These are phyloP conservation scores for Halcyon malimbica DNA, from an alignment of 2,113 vertebrate species.

Conservation along the genomic window DNA sequence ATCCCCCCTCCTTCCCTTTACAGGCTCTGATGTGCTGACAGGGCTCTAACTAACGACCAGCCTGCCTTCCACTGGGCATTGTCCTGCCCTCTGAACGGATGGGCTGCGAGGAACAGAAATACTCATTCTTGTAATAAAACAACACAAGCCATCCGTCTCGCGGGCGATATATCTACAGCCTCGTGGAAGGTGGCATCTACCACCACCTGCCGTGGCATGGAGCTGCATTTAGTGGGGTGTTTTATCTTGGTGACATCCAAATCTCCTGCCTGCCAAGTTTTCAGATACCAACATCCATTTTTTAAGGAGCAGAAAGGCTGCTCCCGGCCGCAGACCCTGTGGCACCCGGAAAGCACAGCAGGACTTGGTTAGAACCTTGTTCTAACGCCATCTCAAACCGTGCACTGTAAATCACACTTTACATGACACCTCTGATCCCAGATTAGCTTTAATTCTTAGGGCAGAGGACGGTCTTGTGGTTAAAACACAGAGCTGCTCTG, in stretches of 20 bases:
- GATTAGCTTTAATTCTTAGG: not conserved
- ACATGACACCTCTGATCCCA: fast-evolving
- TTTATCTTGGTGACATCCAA: not conserved
- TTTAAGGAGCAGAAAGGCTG: not conserved
- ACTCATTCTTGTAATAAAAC: conserved; percentile 56
- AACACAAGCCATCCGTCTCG: conserved; percentile 18
- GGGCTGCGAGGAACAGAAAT: conserved; percentile 49
- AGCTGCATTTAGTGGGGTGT: conserved; percentile 24
- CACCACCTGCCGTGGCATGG: not conserved
- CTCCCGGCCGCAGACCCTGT: not conserved
- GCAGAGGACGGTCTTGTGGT: fast-evolving
- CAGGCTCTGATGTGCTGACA: not conserved
- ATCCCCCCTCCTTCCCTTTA: not conserved
- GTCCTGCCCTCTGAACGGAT: conserved; percentile 23
- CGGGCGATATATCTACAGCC: conserved; percentile 24
- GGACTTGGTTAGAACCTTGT: not conserved
- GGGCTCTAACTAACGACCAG: conserved; percentile 9
- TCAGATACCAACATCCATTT: not conserved
- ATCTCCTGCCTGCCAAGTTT: not conserved
- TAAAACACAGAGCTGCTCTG: not conserved
- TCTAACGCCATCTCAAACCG: not conserved
- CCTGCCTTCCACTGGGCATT: not conserved
- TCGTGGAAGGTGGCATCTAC: not conserved
- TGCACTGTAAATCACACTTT: not conserved
- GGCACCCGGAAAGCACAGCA: not conserved